Base-by-base conservation (phyloP, 2,797 vertebrate species). In the Pogonophryne albipinna region DNA sequence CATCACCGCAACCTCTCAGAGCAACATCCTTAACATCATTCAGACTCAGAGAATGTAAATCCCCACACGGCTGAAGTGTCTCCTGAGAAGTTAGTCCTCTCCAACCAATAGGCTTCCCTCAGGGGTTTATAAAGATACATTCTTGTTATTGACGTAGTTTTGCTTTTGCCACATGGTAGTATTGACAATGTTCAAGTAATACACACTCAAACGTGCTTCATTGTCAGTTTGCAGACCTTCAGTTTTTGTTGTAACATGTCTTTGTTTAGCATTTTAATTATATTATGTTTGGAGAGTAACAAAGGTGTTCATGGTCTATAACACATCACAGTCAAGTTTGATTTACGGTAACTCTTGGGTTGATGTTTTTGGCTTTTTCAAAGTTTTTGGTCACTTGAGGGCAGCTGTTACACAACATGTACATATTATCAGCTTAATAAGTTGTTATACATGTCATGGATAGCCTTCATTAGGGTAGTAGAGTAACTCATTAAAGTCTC, bases 41-140 rank as follows among this genome's bases (percentile, higher is more conserved):
- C 92, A 93, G 86, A 82, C 67, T 46, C 87, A 93, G 82, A 88
- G 51, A 78, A 64, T 85, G 92, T 93, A 90, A 87, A 68, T 49
- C 3, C 14, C 1, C 66, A 9, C 45, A 20, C 3, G 1, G 8
- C 50, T 27, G 5, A 27, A 56, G 42, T 31, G 50, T 69, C 17
- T 63, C 41, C 12, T 16, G 16, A 23, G 23, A 6, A 12, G 12
- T 51, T 51, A 51, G 50, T 51, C 50, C 19, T 51, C 50, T 10
- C 17, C 8, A 38, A n/a, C 34, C 17, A 31, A 31, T 27, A 31
- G 4, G 4, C 4, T 1, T 41, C 41, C 47, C 10, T 16, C 2
- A 47, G n/a, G 14, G 31, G 17, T 14, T 23, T 23, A 8, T 5
- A 16, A 46, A 58, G 20, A 34, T 31, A 14, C 41, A 53, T 42